Base-by-base conservation (phyloP, 1,140 invertebrate genomes). In the Anadara kagoshimensis region DNA sequence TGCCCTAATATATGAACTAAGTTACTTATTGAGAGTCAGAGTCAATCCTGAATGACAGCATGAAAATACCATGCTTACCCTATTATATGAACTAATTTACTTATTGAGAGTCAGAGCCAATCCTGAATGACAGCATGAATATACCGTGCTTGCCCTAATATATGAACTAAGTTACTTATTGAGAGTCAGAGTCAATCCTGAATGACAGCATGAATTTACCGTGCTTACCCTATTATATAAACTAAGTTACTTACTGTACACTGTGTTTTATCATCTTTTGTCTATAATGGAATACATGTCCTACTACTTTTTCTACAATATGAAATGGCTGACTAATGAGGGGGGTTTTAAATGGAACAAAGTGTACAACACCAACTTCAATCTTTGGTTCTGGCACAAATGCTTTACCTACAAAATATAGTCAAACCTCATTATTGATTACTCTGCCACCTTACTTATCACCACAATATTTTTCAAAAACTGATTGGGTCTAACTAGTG, bases 331-430 rank as follows among this genome's bases (percentile, higher is more conserved):
- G 90, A 12, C 85, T 79, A 75, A 97, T 95, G 5, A 93, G 83
- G 1, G 98, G 97, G 59, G 91, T 86, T 77, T 92, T 92, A 4
- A 94, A 86, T 4, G 98, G 98, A 26, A 92, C 92, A 58, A 99
- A 92, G 58, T 94, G 93, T 0, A 99, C 97, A 12, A 99, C 94
- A 57, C 95, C 96, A 5, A 98, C 97, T 91, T 99, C 96, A 10
- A 99, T 97, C 65, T 99, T 92, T 0, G 98, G 97, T 84, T 94
- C 93, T 0, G 98, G 98, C 57, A 98, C 91, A 92, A 99, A 99
- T 10, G 94, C 94, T 78, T 89, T 90, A 12, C 94, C 94, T 93
- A 71, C 26, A 88, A 89, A 56, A 56, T 14, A 51, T 11, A 22
- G 26, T 16, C 11, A 36, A 20, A 10, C 1, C 0, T n/a, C 18